These are phyloP conservation scores for Thysanoteuthis rhombus DNA, from an alignment of 2,888 invertebrate genomes.

Conservation along the genomic window DNA sequence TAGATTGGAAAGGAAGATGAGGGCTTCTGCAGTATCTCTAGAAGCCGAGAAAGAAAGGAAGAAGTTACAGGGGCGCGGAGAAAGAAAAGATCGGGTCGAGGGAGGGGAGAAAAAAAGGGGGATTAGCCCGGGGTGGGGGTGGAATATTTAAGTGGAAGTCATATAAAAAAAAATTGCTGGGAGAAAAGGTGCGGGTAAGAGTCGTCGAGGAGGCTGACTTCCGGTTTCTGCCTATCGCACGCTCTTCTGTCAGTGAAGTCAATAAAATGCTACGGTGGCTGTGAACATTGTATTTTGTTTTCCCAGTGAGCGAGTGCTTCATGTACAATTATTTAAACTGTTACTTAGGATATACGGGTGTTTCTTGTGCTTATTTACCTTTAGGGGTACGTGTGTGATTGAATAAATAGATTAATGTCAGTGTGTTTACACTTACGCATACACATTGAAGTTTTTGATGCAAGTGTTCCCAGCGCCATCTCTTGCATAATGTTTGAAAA, in stretches of 20 bases:
- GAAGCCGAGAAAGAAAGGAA: background rate
- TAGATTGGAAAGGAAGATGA: background rate
- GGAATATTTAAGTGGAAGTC: background rate
- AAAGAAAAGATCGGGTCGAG: background rate
- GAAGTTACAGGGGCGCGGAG: background rate
- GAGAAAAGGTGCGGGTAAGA: background rate
- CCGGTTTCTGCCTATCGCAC: background rate
- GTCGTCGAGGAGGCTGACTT: background rate
- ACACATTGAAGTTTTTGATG: no score
- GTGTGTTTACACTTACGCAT: background rate
- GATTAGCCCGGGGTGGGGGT: background rate
- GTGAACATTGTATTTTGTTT: background rate
- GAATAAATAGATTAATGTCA: background rate
- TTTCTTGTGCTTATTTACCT: background rate
- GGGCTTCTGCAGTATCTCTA: background rate
- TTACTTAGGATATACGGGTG: background rate
- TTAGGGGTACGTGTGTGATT: fast-evolving
- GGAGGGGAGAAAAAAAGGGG: background rate
- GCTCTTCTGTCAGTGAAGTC: background rate
- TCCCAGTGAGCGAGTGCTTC: background rate
- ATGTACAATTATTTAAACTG: background rate
- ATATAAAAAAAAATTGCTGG: background rate
- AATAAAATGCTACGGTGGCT: background rate
- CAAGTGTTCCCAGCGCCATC: no score
- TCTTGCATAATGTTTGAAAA: no score